Evolutionary conservation across 2,797 vertebrate species (phyloP), one percentile per base, ranked within the genome.

Genomic region (Schizopygopsis malacanthus): DNA sequence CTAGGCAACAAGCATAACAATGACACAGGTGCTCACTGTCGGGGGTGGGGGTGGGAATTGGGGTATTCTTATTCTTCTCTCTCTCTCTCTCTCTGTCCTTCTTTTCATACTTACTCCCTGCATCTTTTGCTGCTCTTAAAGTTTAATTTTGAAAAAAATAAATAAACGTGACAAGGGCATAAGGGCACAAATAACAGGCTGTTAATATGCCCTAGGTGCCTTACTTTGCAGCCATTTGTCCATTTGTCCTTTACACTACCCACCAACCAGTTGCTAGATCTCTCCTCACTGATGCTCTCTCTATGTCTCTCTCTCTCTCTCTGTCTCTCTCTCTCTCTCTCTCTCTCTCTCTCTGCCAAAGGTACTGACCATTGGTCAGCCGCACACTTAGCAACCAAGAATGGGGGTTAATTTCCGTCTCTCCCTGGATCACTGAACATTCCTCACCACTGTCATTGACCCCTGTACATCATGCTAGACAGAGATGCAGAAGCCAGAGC

Each of bases 1-100:
- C 95, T 93, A 95, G 94, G 95, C 94, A 96, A 96, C 95, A 95
- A 93, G 94, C 93, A 96, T 95, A 96, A 96, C 95, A 96, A 96
- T 95, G 94, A 95, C 92, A 95, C 95, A 96, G 95, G 94, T 95
- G 93, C 94, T 90, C 80, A 47, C 54, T 86, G 82, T 87, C 22
- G 81, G 78, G 41, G 41, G 41, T 77, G 39, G 75, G 4, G 81
- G 87, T 25, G 86, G 71, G 33, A 0, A 3, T 33, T 33, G 2
- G 33, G 33, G 33, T 33, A 52, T 50, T 72, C 54, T 69, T 33
- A 79, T 75, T 85, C 85, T 76, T 72, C 33, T 56, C 45, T 82
- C 18, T 81, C 37, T 3, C 10, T 75, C 71, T 81, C 20, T 84
- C 25, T 79, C 72, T 89, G 3, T 45, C 67, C 80, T 84, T 75